Conservation (phyloP, 2,797 vertebrate genomes). For the Oceanodroma leucorhoa region DNA sequence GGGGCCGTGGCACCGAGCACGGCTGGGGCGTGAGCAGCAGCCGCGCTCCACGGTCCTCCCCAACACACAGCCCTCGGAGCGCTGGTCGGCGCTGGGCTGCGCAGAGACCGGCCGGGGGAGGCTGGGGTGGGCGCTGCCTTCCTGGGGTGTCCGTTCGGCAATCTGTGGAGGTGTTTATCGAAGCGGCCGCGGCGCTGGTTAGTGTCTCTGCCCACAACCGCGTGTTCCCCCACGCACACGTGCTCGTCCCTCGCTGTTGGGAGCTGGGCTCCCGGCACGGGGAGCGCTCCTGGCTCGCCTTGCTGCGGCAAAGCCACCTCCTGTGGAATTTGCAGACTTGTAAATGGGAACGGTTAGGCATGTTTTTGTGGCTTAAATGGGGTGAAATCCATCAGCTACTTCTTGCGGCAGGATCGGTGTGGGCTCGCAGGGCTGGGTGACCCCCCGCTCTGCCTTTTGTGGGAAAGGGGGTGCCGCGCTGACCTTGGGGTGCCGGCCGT, state of each 20-base stretch:
- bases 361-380: not conserved
- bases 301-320: not conserved
- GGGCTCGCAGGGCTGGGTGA: not conserved
- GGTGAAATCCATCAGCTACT: too few relatives aligned
- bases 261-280: not conserved
- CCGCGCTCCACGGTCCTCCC: not conserved
- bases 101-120: too few relatives aligned
- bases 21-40: not conserved
- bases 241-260: not conserved
- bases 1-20: not conserved
- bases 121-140: not conserved
- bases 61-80: too few relatives aligned
- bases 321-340: accelerated
- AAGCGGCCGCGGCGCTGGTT: not conserved
- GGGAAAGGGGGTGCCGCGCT: not conserved
- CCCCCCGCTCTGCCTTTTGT: not conserved
- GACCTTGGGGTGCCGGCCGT: accelerated
- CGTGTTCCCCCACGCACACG: accelerated
- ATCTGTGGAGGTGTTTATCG: accelerated
- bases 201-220: accelerated
- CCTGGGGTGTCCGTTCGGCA: accelerated
- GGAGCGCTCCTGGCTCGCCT: not conserved
- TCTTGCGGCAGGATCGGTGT: not conserved
- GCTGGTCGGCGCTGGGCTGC: too few relatives aligned
- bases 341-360: too few relatives aligned